Evolutionary conservation across 2,113 vertebrate species (phyloP).

Genomic region (Cebidichthys violaceus): DNA sequence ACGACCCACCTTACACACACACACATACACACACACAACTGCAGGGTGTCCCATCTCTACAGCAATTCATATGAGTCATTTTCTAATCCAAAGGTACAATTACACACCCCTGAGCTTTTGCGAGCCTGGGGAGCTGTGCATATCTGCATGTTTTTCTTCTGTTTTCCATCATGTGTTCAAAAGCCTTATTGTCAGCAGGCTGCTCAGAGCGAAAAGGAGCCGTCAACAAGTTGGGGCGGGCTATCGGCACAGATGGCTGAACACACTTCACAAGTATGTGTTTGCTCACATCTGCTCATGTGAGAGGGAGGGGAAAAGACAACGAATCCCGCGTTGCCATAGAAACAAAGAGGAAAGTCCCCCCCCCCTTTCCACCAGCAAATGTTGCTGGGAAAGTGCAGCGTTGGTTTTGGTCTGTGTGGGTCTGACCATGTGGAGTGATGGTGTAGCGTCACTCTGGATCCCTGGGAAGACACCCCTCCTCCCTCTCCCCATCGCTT

Average conservation of each 20-base stretch:
- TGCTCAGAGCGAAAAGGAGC: conserved; percentile 37
- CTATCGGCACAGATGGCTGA: conserved; percentile 48
- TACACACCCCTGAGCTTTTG: conserved; percentile 25
- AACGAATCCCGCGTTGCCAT: conserved; percentile 75
- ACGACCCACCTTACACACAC: not conserved
- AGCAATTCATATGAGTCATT: conserved; percentile 12
- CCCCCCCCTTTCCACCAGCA: not conserved
- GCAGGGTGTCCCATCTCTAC: not conserved
- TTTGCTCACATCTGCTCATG: conserved; percentile 70
- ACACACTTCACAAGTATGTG: conserved; percentile 60
- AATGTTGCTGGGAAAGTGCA: conserved; percentile 51
- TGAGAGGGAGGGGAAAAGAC: conserved; percentile 58
- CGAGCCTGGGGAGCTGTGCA: not conserved
- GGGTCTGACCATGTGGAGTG: conserved; percentile 33
- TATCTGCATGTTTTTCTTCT: conserved; percentile 9
- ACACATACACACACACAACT: not conserved
- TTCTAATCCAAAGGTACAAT: conserved; percentile 44
- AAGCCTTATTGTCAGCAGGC: conserved; percentile 51
- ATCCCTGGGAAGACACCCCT: conserved; percentile 44
- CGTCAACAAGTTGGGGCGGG: conserved; percentile 51
- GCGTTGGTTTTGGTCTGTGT: conserved; percentile 15
- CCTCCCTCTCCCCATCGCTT: not conserved
- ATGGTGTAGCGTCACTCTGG: conserved; percentile 38
- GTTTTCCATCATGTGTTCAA: conserved; percentile 38
- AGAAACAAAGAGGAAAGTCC: conserved; percentile 75